Evolutionary conservation across 2,888 invertebrate genomes (phyloP), one percentile per base, ranked within the genome.

Genomic region (Thymelicus lineola): DNA sequence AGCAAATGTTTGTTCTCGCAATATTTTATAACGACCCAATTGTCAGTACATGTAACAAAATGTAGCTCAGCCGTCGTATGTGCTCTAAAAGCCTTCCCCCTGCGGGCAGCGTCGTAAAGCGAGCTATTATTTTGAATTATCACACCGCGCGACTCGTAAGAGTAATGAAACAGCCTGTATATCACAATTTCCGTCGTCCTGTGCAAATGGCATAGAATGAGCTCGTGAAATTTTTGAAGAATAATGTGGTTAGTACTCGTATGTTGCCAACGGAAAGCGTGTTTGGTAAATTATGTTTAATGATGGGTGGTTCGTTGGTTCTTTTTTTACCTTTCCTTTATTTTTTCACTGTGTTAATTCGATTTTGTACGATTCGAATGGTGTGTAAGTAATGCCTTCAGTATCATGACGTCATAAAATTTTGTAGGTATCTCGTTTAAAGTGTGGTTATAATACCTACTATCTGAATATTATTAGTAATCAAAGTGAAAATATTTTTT

Each of bases 111-210:
- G 77, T 84, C 87, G 85, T 87, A 88, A 88, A 87, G 82, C 80
- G 82, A 82, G 82, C 86, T 83, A 87, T 91, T 88, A 89, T 85
- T 87, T 87, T 90, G 89, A 90, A 82, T 89, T 89, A 91, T 88
- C 80, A 79, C 82, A 75, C 85, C 66, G 65, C 74, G 75, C 86
- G 83, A 81, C 86, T 83, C 85, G 83, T 82, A 81, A 83, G 80
- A 75, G 88, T 90, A 90, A 90, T 89, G 89, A 88, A 89, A 88
- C 88, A 84, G 84, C 81, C 86, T 85, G 86, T 89, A 88, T 87
- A 89, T 90, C 88, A 89, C 86, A 86, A 86, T 86, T 86, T 80
- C 84, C 82, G 70, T 58, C 66, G 48, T 57, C 42, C 59, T 79
- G 83, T 81, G 85, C 88, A 89, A 90, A 89, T 88, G 88, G 82